Base-by-base conservation (phyloP, 2,113 vertebrate species). In the Crotalus viridis region DNA sequence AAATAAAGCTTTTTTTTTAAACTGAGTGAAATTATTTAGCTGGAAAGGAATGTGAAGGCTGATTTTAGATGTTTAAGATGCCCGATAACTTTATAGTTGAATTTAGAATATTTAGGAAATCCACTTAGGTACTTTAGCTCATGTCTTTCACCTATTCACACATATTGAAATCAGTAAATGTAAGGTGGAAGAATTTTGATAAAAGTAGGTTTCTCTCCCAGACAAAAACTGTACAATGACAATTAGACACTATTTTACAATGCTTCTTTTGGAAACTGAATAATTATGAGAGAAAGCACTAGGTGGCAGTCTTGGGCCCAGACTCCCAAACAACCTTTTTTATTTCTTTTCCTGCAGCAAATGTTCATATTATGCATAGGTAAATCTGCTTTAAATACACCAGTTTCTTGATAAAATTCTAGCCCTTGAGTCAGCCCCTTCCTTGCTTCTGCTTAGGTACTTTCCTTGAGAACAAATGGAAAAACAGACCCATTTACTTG, bases 41-140 rank as follows among this genome's bases (percentile, higher is more conserved):
- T 96, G 87, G 95, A 94, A 94, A 93, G 95, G 90, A 96, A 95
- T 91, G 94, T 96, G 93, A 87, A 57, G 94, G 86, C 91, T 95
- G 89, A 90, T 96, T 96, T 95, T 94, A 90, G 93, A 93, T 54
- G 52, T 95, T 91, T 52, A 91, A 94, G 94, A 93, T 92, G 96
- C 95, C 93, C 94, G 94, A 94, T 95, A 93, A 91, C 89, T 95
- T 95, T 95, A 94, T 94, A 95, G 95, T 24, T 93, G 90, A 95
- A 93, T 52, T 94, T 81, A 0, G 93, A 92, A 94, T 64, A 90
- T 86, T 94, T 69, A 90, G 93, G 93, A 93, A 92, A 54, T 89
- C 12, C 39, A 94, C 87, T 43, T 91, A 90, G 88, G 90, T 74
- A 54, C 94, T 92, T 94, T 93, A 91, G 93, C 91, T 90, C 94